Conservation (phyloP, 2,113 vertebrate genomes). For the Craseonycteris thonglongyai region DNA sequence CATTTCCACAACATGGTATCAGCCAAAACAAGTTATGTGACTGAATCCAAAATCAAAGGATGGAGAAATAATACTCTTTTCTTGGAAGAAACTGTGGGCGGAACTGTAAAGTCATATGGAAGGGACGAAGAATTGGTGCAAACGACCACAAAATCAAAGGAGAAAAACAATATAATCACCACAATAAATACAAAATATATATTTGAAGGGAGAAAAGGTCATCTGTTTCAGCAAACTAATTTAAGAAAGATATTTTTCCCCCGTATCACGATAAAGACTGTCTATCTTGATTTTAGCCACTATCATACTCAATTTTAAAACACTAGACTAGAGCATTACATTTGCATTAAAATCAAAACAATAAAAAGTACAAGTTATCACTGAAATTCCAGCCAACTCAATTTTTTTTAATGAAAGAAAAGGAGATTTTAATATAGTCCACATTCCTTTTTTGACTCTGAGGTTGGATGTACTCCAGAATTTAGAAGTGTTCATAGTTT, state of each 20-base stretch:
- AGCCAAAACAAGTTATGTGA: neutral
- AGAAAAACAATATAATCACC: neutral
- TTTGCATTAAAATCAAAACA: neutral
- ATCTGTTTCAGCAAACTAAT: neutral
- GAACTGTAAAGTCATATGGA: neutral
- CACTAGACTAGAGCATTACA: neutral
- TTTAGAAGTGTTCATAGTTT: conserved; percentile 3
- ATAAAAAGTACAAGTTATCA: neutral
- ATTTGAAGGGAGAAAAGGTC: neutral
- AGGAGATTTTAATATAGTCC: neutral
- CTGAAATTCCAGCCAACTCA: neutral
- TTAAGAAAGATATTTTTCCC: neutral
- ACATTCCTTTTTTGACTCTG: neutral
- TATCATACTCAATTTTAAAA: neutral
- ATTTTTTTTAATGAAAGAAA: neutral
- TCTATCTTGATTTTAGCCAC: neutral
- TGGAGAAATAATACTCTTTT: neutral
- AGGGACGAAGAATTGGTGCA: neutral
- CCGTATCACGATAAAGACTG: neutral
- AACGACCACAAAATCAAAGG: neutral
- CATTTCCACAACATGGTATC: neutral
- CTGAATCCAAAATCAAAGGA: neutral
- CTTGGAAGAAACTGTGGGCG: neutral
- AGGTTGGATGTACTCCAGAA: neutral
- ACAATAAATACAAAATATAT: neutral